Base-by-base conservation (phyloP, 2,888 invertebrate species). In the Drosophila greeni region DNA sequence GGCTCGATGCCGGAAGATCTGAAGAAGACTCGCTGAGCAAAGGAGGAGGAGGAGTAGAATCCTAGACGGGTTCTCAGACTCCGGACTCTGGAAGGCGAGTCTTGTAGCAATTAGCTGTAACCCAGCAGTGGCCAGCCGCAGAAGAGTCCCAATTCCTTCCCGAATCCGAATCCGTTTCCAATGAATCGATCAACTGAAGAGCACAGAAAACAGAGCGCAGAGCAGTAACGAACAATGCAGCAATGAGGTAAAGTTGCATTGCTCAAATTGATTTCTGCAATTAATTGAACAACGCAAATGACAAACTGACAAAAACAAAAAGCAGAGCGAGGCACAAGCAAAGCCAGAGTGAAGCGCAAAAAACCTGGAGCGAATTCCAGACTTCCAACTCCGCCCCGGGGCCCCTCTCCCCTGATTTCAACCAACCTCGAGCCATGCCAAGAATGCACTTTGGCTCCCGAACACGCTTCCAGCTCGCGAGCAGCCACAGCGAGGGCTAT, bases 221-320 rank as follows among this genome's bases (percentile, higher is more conserved):
- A 26, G 33, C 31, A 39, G 16, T 20, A 59, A 48, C 64, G 58
- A 54, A 53, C 59, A 69, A 80, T 75, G 73, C 68, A 66, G 65
- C 79, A 81, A 83, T 81, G 83, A 78, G 76, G 81, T 70, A 73
- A 72, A 70, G 68, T 74, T 74, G 81, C 86, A 86, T 86, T 86
- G 76, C 85, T 86, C 73, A 86, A 86, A 86, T 86, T 86, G 81
- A 86, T 86, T 86, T 86, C 81, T 85, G 85, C 82, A 86, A 86
- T 86, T 86, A 86, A 86, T 86, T 85, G 84, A 83, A 81, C 75
- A 84, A 79, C 75, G 75, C 73, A 79, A 85, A 79, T 73, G 73
- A 70, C 74, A 71, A 84, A 79, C 76, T 75, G 60, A 62, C 56
- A 66, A 66, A 67, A 59, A 49, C 36, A 14, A 52, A 56, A 64